Percentiles rank a stretch among this genome's conserved stretches.
Conservation (phyloP, 2,797 vertebrate genomes). For the Sparus aurata region DNA sequence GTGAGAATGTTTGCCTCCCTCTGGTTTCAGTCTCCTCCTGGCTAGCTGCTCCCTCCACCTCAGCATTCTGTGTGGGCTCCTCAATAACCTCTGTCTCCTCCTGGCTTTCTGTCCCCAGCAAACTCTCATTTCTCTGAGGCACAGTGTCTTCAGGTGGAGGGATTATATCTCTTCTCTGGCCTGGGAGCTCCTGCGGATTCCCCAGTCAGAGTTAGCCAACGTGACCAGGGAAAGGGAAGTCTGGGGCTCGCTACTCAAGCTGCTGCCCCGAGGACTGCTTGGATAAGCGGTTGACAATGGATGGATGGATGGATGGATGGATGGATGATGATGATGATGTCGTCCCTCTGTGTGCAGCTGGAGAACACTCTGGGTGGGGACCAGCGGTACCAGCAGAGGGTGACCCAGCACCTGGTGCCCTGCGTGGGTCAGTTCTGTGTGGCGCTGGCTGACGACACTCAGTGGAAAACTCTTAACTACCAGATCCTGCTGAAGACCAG, state of each 20-base stretch:
- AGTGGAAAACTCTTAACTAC: slow-evolving; percentile 97
- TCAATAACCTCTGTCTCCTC: not conserved
- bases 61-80: slow-evolving; percentile 10
- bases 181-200: too few relatives aligned
- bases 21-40: slow-evolving; percentile 33
- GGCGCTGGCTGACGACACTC: slow-evolving; percentile 91
- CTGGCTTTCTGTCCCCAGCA: not conserved
- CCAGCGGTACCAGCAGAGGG: slow-evolving; percentile 86
- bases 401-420: slow-evolving; percentile 88
- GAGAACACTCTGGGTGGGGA: slow-evolving; percentile 92
- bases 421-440: slow-evolving; percentile 94
- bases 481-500: slow-evolving; percentile 94
- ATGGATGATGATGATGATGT: too few relatives aligned
- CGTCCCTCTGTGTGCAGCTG: slow-evolving; percentile 80
- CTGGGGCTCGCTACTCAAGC: too few relatives aligned
- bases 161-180: too few relatives aligned
- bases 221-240: too few relatives aligned
- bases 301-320: too few relatives aligned
- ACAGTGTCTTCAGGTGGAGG: not conserved
- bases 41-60: slow-evolving; percentile 14
- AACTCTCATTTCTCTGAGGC: not conserved
- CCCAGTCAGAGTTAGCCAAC: too few relatives aligned
- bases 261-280: too few relatives aligned
- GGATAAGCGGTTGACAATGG: too few relatives aligned
- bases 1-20: slow-evolving; percentile 28